These are phyloP conservation scores for Triplophysa dalaica DNA, from an alignment of 2,113 vertebrate genomes.

Conservation along the genomic window DNA sequence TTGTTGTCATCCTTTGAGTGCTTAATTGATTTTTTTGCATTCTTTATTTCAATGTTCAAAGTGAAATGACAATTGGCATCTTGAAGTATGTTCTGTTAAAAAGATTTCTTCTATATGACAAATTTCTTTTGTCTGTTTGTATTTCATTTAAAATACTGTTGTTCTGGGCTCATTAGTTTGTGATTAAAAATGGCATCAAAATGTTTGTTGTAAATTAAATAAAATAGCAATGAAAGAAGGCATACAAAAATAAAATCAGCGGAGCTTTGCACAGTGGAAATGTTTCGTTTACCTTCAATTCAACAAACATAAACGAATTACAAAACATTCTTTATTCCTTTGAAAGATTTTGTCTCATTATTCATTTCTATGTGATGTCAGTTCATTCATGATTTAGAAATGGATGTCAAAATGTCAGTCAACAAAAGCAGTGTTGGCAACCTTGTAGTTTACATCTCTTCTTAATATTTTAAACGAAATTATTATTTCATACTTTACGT, in stretches of 20 bases:
- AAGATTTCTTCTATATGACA: neutral
- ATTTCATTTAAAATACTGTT: conserved; percentile 6
- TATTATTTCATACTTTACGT: neutral
- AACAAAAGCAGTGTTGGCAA: neutral
- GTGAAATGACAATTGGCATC: conserved; percentile 63
- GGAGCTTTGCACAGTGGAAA: neutral
- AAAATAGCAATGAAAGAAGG: neutral
- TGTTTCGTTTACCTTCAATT: neutral
- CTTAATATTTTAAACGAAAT: neutral
- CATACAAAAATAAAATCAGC: neutral
- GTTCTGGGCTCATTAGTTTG: conserved; percentile 9
- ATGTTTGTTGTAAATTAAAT: conserved; percentile 8
- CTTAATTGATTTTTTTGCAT: conserved; percentile 67
- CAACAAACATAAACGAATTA: neutral
- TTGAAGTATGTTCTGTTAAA: conserved; percentile 55
- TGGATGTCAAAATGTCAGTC: neutral
- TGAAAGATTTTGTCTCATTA: neutral
- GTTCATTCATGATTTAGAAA: neutral
- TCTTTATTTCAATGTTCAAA: conserved; percentile 43
- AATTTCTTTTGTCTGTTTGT: conserved; percentile 31
- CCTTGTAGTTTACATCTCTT: neutral
- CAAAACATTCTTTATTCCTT: neutral
- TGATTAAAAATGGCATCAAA: neutral
- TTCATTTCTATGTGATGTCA: neutral
- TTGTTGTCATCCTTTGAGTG: conserved; percentile 71